Evolutionary conservation across 2,113 vertebrate species (phyloP), one percentile per base, ranked within the genome.

Genomic region (Struthio camelus): DNA sequence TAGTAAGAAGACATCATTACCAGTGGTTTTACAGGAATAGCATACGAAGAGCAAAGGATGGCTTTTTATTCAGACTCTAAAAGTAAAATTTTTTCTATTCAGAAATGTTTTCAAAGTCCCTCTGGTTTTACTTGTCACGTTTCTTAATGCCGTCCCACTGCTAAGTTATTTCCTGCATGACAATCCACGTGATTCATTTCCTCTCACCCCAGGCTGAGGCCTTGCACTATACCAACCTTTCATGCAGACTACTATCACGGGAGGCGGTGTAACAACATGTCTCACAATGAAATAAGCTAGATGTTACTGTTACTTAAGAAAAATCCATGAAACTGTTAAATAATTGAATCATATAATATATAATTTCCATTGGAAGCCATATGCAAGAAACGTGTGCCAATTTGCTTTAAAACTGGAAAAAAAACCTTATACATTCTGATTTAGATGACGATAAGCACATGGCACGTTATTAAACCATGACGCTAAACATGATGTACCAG

Each of bases 401-500:
- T 71, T 7, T 40, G 36, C 46, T 83, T 78, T 87, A 50, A 81
- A 92, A 67, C 15, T 42, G 34, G 23, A 18, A 53, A 14, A n/a
- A 77, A 34, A 9, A 56, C 4, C 28, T 56, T 77, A 4, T 64
- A 2, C 8, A 24, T 15, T 20, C 22, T 14, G 23, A 54, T 28
- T 67, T 54, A 46, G 36, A 25, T 2, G 10, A 32, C 24, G 73
- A 16, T 20, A 27, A 53, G 3, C 20, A 1, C 0, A 0, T 67
- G 24, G 27, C 11, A 9, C 12, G 9, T 50, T 53, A 27, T 40
- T 17, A 73, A 42, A 53, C 8, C 36, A 20, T 30, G 36, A 16
- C 69, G 56, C 32, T 69, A 30, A 66, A 51, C 27, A 18, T 36
- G 59, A 36, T 71, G 28, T 14, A 24, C 46, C 30, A 70, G 44